Evolutionary conservation across 2,113 vertebrate genomes (phyloP).

Genomic region (Gila orcuttii): DNA sequence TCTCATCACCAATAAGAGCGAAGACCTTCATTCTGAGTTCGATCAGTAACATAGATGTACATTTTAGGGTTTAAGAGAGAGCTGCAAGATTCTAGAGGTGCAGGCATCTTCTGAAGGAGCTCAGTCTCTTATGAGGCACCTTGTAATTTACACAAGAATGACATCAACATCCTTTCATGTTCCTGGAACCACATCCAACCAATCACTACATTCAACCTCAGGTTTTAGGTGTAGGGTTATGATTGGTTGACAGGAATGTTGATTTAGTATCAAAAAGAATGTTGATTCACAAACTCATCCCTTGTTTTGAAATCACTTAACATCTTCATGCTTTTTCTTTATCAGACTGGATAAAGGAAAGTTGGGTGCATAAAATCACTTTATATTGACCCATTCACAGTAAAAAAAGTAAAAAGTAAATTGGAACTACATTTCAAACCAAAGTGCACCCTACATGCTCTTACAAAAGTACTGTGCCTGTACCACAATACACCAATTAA

Average conservation of each 20-base stretch:
- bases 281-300: background rate
- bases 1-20: background rate
- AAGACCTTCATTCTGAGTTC: slow-evolving; percentile 1
- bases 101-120: background rate
- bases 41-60: background rate
- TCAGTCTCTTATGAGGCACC: background rate
- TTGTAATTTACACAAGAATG: background rate
- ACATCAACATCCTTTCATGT: background rate
- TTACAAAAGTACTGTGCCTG: background rate
- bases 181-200: background rate
- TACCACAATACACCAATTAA: background rate
- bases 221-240: background rate
- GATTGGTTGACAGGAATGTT: background rate
- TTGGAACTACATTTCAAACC: background rate
- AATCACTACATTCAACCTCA: background rate
- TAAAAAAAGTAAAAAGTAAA: background rate
- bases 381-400: background rate
- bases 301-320: background rate
- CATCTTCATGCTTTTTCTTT: background rate
- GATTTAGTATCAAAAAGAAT: background rate
- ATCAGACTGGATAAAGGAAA: background rate
- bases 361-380: background rate
- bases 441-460: background rate
- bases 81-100: background rate
- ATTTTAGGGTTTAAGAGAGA: background rate